Base-by-base conservation (phyloP, 1,140 invertebrate genomes). In the Macrobrachium rosenbergii region DNA sequence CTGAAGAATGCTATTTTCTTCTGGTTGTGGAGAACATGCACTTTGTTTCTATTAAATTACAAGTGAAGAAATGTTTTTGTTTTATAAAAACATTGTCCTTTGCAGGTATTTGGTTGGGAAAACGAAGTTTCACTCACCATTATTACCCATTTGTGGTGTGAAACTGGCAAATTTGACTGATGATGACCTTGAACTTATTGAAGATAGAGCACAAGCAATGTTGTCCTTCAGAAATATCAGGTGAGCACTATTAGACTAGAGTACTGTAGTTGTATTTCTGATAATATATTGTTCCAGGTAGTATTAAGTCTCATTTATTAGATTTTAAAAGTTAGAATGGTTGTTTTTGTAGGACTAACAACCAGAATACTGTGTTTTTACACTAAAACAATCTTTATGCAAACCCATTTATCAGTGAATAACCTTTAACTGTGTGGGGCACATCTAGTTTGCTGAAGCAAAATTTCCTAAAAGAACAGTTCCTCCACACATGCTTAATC, bases 151-250 rank as follows among this genome's bases (percentile, higher is more conserved):
- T 17, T 72, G 75, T 75, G 87, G 87, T 17, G 82, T 88, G 52
- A 77, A 58, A 19, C 77, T 88, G 10, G 82, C 82, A 3, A 83
- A 59, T 59, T 82, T 88, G 12, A 58, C 69, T 37, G 82, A 88
- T 28, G 75, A 84, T 19, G 87, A 88, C 60, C 64, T 84, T 67
- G 81, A 88, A 23, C 58, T 80, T 28, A 88, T 88, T 76, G 87
- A 88, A n/a, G 69, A 63, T 19, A 81, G 85, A 76, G 69, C 59
- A 62, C 67, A 87, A 60, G 37, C 59, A 23, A 45, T 87, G 23
- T 23, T 87, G 3, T 72, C 85, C 10, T 81, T 87, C 19, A 87
- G 60, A 63, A 87, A 62, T 75, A 58, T 87, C 67, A 87, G 85
- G 85, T 87, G 79, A 80, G 72, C n/a, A 7, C 8, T 28, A 67